Conservation (phyloP, 2,797 vertebrate genomes). For the Anomalospiza imberbis region DNA sequence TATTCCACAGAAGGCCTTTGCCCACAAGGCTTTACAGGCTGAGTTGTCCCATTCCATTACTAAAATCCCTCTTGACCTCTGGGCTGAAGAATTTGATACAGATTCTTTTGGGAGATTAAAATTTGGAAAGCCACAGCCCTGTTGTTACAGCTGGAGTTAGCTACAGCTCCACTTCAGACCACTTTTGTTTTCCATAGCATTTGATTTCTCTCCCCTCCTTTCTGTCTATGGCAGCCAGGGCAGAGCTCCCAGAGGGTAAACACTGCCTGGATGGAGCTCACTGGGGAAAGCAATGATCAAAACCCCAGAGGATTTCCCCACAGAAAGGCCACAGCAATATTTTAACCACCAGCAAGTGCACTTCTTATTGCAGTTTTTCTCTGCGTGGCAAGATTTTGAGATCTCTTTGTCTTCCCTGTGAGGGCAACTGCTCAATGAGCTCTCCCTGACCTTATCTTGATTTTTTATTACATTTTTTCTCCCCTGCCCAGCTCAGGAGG, state of each 20-base stretch:
- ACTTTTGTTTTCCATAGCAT: slow-evolving; percentile 44
- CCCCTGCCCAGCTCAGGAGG: not conserved
- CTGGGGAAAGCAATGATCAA: not conserved
- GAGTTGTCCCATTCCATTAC: slow-evolving; percentile 17
- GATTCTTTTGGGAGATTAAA: slow-evolving; percentile 48
- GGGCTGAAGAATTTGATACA: slow-evolving; percentile 44
- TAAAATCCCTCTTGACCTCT: slow-evolving; percentile 20
- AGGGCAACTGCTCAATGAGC: not conserved
- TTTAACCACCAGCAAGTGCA: not conserved
- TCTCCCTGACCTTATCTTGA: not conserved
- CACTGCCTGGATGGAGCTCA: not conserved
- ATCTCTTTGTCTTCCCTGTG: not conserved
- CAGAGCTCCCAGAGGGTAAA: not conserved
- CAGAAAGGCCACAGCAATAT: not conserved
- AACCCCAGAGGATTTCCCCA: not conserved
- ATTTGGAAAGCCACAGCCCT: slow-evolving; percentile 35
- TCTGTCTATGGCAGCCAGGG: not conserved
- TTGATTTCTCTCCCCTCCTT: slow-evolving; percentile 32
- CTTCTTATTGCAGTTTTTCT: not conserved
- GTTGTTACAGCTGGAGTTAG: slow-evolving; percentile 58
- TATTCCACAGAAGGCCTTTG: not conserved
- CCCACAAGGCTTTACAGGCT: not conserved
- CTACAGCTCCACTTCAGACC: slow-evolving; percentile 6
- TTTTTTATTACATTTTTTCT: not conserved
- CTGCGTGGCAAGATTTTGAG: fast-evolving